phyloP scores from a whole-genome alignment of 2,888 invertebrate species.

The Ceratothoa steindachneri region DNA sequence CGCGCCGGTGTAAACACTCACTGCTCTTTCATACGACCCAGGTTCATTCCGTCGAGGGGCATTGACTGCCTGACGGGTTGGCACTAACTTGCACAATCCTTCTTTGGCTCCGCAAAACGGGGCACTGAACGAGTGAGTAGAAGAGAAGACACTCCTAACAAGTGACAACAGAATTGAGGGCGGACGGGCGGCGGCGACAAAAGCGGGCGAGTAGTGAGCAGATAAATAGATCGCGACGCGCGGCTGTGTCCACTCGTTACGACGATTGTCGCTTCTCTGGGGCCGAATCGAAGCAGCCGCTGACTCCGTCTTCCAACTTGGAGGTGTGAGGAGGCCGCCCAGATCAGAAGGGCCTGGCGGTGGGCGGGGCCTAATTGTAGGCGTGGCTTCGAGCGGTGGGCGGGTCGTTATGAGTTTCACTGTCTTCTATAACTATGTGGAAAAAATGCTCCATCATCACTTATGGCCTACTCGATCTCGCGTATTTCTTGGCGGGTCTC shows the following conservation, averaged over 20 bases:
- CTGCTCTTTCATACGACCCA: not conserved
- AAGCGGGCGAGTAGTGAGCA: not conserved
- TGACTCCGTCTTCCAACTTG: conserved; percentile 4
- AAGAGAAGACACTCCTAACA: no score
- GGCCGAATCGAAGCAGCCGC: not conserved
- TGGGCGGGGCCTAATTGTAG: conserved; percentile 5
- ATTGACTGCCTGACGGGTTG: not conserved
- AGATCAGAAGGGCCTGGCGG: not conserved
- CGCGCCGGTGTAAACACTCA: not conserved
- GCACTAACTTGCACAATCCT: not conserved
- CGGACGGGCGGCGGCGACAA: not conserved
- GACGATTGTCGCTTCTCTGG: conserved; percentile 3
- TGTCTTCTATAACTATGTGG: not conserved
- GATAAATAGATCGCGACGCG: not conserved
- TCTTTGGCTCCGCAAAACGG: not conserved
- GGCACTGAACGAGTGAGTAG: no score
- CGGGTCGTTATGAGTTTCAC: conserved; percentile 4
- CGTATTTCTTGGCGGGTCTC: no score
- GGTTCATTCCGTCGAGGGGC: not conserved
- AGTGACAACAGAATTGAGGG: no score
- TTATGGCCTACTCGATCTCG: not conserved
- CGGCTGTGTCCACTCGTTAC: not conserved
- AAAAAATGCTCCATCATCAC: not conserved
- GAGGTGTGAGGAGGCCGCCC: conserved; percentile 8
- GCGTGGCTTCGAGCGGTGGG: no score